Conservation (phyloP, 2,113 vertebrate species). For the Aspiorhynchus laticeps region DNA sequence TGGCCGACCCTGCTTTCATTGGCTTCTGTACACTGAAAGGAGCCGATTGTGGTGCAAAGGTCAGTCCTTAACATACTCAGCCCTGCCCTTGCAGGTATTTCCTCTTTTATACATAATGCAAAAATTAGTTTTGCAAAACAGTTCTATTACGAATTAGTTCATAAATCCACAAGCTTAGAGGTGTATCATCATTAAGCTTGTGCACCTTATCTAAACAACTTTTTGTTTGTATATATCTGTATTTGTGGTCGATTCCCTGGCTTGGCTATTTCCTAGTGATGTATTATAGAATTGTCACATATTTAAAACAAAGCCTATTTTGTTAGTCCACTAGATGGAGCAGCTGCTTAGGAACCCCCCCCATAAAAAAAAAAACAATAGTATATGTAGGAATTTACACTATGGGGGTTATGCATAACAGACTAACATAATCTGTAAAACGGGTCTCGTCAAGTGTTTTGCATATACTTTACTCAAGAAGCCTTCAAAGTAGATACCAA, state of each 20-base stretch:
- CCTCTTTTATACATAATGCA: background rate
- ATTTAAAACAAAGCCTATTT: background rate
- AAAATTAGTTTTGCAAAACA: background rate
- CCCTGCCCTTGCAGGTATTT: background rate
- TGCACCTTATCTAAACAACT: background rate
- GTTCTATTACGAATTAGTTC: background rate
- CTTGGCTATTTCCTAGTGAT: background rate
- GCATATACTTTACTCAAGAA: too few relatives aligned
- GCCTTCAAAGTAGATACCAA: too few relatives aligned
- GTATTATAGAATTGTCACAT: background rate
- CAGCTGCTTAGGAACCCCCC: background rate
- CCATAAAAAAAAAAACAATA: background rate
- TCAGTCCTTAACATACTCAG: slow-evolving; percentile 61
- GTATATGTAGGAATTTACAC: background rate
- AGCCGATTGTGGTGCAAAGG: slow-evolving; percentile 98
- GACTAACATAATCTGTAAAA: too few relatives aligned
- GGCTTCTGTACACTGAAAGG: slow-evolving; percentile 93
- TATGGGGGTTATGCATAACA: background rate
- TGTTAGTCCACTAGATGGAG: slow-evolving; percentile 52
- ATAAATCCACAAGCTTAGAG: background rate
- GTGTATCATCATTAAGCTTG: background rate
- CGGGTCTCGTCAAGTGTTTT: too few relatives aligned
- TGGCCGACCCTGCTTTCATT: slow-evolving; percentile 92
- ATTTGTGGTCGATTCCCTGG: background rate
- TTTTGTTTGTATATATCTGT: background rate